A percentile compares a stretch with the other conserved stretches of the same genome.
These are phyloP conservation scores for Parochlus steinenii DNA, from an alignment of 2,888 invertebrate genomes.

Conservation along the genomic window DNA sequence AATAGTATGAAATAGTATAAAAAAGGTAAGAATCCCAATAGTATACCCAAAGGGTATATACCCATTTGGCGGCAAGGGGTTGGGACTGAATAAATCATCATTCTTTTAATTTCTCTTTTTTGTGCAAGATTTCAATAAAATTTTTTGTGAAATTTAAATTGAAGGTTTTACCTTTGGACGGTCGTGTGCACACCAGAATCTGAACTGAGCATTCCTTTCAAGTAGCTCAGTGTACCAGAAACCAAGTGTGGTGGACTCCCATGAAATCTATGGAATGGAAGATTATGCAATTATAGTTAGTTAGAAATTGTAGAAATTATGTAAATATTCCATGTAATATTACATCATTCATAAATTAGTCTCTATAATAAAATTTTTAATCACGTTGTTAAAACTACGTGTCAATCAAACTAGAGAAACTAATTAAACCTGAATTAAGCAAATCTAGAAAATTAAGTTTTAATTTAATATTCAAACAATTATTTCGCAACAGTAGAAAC, in stretches of 20 bases:
- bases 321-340: too few relatives aligned
- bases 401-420: too few relatives aligned
- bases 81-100: neutral
- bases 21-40: too few relatives aligned
- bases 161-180: constrained; percentile 54
- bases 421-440: too few relatives aligned
- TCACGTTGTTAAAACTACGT: too few relatives aligned
- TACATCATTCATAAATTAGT: too few relatives aligned
- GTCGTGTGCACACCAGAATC: constrained; percentile 67
- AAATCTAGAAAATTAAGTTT: too few relatives aligned
- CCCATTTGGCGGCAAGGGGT: too few relatives aligned
- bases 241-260: constrained; percentile 95
- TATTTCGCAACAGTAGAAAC: neutral
- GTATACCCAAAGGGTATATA: too few relatives aligned
- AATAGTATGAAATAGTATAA: too few relatives aligned
- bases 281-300: constrained; percentile 10
- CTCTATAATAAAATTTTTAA: neutral
- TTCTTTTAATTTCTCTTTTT: constrained; percentile 1
- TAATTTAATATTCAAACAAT: constrained; percentile 16
- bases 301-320: too few relatives aligned
- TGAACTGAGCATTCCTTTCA: constrained; percentile 79
- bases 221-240: constrained; percentile 96
- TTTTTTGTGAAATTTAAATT: neutral
- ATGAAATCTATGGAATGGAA: constrained; percentile 63
- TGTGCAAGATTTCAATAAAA: neutral